Evolutionary conservation across 2,113 vertebrate genomes (phyloP).

Genomic region (Pluvianellus socialis): DNA sequence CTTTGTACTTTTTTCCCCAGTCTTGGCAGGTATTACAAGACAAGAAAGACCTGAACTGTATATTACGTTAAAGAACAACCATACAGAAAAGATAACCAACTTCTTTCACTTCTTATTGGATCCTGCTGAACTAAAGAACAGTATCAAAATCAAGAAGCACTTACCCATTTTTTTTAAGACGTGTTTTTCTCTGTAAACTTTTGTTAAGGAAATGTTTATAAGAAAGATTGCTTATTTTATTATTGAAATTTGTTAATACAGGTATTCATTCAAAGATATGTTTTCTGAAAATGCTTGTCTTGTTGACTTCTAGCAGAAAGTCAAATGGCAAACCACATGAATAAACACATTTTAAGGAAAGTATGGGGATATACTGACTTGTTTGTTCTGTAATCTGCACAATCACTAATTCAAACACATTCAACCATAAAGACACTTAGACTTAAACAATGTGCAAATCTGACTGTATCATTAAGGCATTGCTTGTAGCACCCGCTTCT

Average conservation of each 20-base stretch:
- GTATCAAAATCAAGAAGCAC: constrained; percentile 32
- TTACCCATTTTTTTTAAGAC: constrained; percentile 55
- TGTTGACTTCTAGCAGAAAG: constrained; percentile 47
- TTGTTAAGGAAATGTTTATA: constrained; percentile 75
- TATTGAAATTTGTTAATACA: constrained; percentile 63
- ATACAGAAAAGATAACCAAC: constrained; percentile 74
- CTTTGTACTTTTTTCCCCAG: constrained; percentile 65
- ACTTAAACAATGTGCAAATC: background rate
- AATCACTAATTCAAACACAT: background rate
- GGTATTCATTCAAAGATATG: constrained; percentile 34
- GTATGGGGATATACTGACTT: constrained; percentile 49
- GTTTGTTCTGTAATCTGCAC: background rate
- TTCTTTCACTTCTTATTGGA: constrained; percentile 25
- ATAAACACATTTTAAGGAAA: constrained; percentile 3
- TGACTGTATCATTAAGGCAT: background rate
- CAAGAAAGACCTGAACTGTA: constrained; percentile 84
- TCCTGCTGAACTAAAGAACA: constrained; percentile 64
- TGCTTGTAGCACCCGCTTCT: background rate
- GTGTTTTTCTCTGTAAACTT: constrained; percentile 61
- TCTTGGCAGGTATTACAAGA: constrained; percentile 79
- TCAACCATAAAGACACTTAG: background rate
- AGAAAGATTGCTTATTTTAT: constrained; percentile 70
- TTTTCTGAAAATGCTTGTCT: constrained; percentile 65
- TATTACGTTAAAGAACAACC: constrained; percentile 81
- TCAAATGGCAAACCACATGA: constrained; percentile 12